Conservation (phyloP, 2,888 invertebrate genomes). For the Rhamnusium bicolor region DNA sequence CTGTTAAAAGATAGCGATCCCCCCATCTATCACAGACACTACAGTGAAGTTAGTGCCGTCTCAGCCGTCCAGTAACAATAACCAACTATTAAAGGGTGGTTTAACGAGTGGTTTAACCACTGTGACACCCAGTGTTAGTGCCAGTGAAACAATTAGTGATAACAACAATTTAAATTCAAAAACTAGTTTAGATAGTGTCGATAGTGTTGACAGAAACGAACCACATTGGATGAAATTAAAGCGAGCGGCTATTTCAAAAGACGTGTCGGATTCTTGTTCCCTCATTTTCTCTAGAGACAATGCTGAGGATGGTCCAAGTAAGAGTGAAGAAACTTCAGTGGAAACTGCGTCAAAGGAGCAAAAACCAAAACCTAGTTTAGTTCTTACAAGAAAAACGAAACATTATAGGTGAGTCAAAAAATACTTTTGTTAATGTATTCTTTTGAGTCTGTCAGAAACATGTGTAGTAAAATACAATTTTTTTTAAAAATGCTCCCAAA, state of each 20-base stretch:
- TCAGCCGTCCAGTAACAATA: conserved; percentile 61
- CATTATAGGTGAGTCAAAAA: conserved; percentile 73
- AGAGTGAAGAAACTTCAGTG: conserved; percentile 8
- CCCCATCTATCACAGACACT: conserved; percentile 53
- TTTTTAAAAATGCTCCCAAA: no score
- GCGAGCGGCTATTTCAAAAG: conserved; percentile 79
- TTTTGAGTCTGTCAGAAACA: no score
- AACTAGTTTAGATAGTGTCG: conserved; percentile 56
- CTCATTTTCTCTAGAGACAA: conserved; percentile 41
- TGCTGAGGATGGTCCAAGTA: conserved; percentile 17
- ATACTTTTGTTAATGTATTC: no score
- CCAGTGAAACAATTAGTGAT: conserved; percentile 62
- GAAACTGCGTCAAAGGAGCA: conserved; percentile 28
- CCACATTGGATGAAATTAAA: conserved; percentile 83
- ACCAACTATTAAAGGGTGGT: conserved; percentile 34
- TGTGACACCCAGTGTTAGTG: conserved; percentile 43
- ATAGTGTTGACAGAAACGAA: conserved; percentile 70
- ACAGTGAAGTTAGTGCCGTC: conserved; percentile 47
- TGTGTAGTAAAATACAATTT: no score
- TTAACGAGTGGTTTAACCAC: conserved; percentile 11
- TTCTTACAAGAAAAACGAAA: conserved; percentile 72
- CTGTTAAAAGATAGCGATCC: conserved; percentile 59
- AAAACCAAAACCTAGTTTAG: conserved; percentile 62
- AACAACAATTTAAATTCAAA: conserved; percentile 39
- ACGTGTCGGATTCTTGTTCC: conserved; percentile 54